Conservation (phyloP, 1,140 invertebrate species). For the Cydia amplana region DNA sequence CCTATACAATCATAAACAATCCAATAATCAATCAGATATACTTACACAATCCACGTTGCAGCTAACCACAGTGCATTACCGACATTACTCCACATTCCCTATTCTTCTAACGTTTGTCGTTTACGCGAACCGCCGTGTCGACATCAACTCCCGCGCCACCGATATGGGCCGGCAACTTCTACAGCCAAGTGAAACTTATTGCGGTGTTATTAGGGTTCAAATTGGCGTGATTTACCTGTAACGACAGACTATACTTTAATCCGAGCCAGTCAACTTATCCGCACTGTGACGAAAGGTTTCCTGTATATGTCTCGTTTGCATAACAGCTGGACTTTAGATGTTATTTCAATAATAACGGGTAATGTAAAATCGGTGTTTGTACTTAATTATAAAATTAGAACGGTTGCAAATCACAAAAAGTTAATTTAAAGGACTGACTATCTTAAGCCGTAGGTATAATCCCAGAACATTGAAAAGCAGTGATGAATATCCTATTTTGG, state of each 20-base stretch:
- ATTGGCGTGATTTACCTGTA: not conserved
- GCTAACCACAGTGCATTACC: constrained; percentile 24
- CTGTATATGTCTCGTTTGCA: constrained; percentile 24
- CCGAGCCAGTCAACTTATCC: constrained; percentile 18
- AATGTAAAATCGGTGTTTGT: not conserved
- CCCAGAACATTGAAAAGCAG: too few species aligned
- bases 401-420: too few species aligned
- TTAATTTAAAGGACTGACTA: too few species aligned
- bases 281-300: constrained; percentile 16
- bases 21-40: constrained; percentile 7
- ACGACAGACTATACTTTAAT: constrained; percentile 13
- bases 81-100: constrained; percentile 24
- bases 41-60: constrained; percentile 6
- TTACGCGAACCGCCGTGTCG: constrained; percentile 18
- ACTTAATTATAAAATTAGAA: not conserved
- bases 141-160: constrained; percentile 1
- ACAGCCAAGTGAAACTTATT: not conserved
- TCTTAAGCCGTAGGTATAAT: too few species aligned
- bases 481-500: too few species aligned
- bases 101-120: constrained; percentile 23
- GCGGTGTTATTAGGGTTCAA: not conserved
- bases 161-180: not conserved
- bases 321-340: constrained; percentile 8
- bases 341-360: constrained; percentile 10
- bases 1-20: constrained; percentile 5